Conservation (phyloP, 2,888 invertebrate species). For the Ornithoptera priamus region DNA sequence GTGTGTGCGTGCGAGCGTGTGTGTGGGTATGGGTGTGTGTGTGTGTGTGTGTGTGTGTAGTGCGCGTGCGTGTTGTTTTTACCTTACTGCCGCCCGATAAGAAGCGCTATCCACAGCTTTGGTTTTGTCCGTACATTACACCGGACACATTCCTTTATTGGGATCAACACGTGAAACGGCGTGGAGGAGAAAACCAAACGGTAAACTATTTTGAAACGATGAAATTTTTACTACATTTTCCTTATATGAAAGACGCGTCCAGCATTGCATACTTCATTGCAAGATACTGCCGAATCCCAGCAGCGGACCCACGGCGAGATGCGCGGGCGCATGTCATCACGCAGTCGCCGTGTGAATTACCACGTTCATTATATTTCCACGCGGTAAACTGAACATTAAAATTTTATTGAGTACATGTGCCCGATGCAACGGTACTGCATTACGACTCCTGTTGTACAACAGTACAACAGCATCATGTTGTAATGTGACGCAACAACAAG, state of each 20-base stretch:
- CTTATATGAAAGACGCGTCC: background rate
- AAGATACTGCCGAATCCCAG: background rate
- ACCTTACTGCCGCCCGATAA: slow-evolving; percentile 26
- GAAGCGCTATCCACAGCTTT: slow-evolving; percentile 10
- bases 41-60: background rate
- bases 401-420: no score
- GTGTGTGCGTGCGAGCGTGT: slow-evolving; percentile 1
- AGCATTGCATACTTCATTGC: background rate
- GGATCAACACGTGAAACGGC: background rate
- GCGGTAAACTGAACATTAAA: no score
- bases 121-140: no score
- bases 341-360: background rate
- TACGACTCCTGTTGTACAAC: no score
- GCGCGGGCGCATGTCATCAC: background rate
- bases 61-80: slow-evolving; percentile 7
- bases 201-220: background rate
- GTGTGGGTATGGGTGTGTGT: slow-evolving; percentile 3
- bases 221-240: background rate
- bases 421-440: no score
- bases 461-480: no score
- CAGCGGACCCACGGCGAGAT: background rate
- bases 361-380: no score
- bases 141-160: no score
- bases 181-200: background rate
- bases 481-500: no score